phyloP scores from a whole-genome alignment of 2,888 invertebrate species.

The Ellobium chinense region DNA sequence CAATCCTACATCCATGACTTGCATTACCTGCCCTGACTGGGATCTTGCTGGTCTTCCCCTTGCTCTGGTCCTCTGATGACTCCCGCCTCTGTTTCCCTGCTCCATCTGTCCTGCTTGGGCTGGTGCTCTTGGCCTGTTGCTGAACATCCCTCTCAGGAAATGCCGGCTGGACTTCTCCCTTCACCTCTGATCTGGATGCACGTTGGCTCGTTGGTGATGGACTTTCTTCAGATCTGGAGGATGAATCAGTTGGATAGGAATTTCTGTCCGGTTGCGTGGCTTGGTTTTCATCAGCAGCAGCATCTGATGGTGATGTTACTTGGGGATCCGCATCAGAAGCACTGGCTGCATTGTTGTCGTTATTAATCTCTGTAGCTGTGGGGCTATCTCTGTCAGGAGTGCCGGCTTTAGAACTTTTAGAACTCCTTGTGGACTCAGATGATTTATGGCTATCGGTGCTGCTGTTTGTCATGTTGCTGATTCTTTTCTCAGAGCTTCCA shows the following conservation, averaged over 20 bases:
- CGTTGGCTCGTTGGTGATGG: too few relatives aligned
- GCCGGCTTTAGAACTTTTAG: not conserved
- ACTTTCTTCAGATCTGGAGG: not conserved
- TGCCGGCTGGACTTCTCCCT: not conserved
- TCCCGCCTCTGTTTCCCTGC: slow-evolving; percentile 5
- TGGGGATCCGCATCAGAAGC: too few relatives aligned
- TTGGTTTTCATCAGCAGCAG: not conserved
- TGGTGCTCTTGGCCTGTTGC: not conserved
- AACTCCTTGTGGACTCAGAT: not conserved
- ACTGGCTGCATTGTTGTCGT: too few relatives aligned
- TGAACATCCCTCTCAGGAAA: not conserved
- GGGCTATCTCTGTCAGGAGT: not conserved
- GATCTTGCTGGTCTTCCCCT: slow-evolving; percentile 37
- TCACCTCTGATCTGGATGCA: too few relatives aligned
- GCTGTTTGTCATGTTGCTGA: not conserved
- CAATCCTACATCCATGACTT: too few relatives aligned
- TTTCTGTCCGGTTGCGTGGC: not conserved
- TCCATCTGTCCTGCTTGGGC: not conserved
- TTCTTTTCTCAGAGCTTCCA: too few relatives aligned
- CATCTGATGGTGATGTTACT: not conserved
- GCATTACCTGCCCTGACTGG: slow-evolving; percentile 37
- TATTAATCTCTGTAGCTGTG: not conserved
- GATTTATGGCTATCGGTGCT: not conserved
- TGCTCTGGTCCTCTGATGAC: slow-evolving; percentile 24
- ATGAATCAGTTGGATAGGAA: not conserved